Evolutionary conservation across 2,113 vertebrate genomes (phyloP).

Genomic region (Taurulus bubalis): DNA sequence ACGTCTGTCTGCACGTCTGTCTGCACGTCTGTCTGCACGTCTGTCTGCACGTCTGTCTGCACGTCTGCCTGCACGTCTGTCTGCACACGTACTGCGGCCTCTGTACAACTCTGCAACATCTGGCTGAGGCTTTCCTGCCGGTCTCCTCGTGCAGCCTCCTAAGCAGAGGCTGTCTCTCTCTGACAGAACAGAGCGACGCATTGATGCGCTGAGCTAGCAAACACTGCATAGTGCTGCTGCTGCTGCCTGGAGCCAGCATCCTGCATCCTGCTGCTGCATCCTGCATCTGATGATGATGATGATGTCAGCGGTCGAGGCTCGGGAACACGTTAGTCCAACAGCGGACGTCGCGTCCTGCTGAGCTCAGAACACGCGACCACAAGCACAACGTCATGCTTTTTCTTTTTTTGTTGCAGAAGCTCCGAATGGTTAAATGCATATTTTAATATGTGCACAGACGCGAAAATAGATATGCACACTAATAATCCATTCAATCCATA

Average conservation of each 20-base stretch:
- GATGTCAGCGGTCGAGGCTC: slow-evolving; percentile 59
- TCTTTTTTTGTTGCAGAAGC: background rate
- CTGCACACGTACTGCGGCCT: slow-evolving; percentile 11
- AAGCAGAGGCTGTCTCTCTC: background rate
- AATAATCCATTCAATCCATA: rapidly evolving
- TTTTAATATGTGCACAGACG: background rate
- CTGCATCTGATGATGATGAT: slow-evolving; percentile 48
- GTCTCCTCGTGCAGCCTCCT: background rate
- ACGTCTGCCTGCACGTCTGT: background rate
- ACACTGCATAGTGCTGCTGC: slow-evolving; percentile 32
- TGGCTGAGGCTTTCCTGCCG: slow-evolving; percentile 2
- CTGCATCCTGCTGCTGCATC: background rate
- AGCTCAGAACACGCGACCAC: background rate
- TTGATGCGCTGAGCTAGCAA: slow-evolving; percentile 44
- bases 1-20: background rate
- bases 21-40: background rate
- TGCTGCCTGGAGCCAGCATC: slow-evolving; percentile 22
- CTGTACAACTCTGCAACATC: slow-evolving; percentile 19
- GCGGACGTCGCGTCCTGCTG: background rate
- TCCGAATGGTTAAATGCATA: background rate
- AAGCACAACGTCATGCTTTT: background rate
- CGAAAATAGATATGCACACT: background rate
- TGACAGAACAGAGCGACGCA: slow-evolving; percentile 26
- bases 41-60: background rate
- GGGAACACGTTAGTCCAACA: slow-evolving; percentile 22